These are phyloP conservation scores for Gymnosoma rotundatum DNA, from an alignment of 2,888 invertebrate species.

Conservation along the genomic window DNA sequence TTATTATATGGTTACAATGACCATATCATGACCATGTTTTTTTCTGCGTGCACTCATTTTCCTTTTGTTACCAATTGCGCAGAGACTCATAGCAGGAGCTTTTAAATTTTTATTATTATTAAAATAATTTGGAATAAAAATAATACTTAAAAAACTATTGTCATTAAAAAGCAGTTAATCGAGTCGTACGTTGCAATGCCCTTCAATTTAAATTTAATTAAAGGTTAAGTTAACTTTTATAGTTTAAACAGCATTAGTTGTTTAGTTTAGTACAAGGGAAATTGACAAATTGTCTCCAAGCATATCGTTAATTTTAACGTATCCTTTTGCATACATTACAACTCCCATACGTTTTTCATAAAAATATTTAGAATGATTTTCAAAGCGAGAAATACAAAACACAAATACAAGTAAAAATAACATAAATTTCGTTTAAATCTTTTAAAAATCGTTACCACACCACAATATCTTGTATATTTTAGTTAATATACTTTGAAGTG, in stretches of 20 bases:
- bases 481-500: constrained; percentile 41
- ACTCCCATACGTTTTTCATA: neutral
- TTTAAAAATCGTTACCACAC: constrained; percentile 49
- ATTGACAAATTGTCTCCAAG: neutral
- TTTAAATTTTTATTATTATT: too few species aligned
- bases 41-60: too few species aligned
- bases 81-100: too few species aligned
- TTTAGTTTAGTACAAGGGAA: too few species aligned
- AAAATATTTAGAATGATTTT: constrained; percentile 5
- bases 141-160: neutral
- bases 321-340: neutral
- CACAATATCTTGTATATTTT: constrained; percentile 21
- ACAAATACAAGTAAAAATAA: constrained; percentile 23
- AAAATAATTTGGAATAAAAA: too few species aligned
- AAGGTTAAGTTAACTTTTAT: too few species aligned
- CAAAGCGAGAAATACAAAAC: neutral
- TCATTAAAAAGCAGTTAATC: too few species aligned
- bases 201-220: neutral
- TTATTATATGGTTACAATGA: too few species aligned
- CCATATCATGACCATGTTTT: too few species aligned
- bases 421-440: constrained; percentile 46
- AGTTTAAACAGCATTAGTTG: too few species aligned
- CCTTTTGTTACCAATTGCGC: too few species aligned
- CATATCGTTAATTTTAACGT: neutral
- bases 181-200: neutral